phyloP scores from a whole-genome alignment of 2,113 vertebrate species.

The Plecotus auritus region DNA sequence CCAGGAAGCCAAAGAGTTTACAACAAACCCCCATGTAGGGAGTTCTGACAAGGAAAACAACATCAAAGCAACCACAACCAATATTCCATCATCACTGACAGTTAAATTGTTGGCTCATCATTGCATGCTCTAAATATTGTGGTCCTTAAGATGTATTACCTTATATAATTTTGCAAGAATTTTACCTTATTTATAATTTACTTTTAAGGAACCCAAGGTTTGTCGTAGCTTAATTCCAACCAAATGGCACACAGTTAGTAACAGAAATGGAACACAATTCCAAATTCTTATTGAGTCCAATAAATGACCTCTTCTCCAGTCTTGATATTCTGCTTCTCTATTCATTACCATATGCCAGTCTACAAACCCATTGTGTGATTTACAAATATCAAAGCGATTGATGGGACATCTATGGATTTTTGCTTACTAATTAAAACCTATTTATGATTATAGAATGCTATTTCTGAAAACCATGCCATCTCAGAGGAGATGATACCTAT shows the following conservation, averaged over 20 bases:
- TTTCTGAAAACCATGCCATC: not conserved
- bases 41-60: not conserved
- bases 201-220: not conserved
- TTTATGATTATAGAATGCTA: not conserved
- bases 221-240: not conserved
- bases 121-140: not conserved
- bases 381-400: not conserved
- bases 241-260: not conserved
- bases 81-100: not conserved
- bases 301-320: not conserved
- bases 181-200: not conserved
- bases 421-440: not conserved
- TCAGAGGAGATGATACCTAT: not conserved
- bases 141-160: not conserved
- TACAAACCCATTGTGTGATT: not conserved
- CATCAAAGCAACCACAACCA: not conserved
- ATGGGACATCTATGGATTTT: not conserved
- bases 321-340: not conserved
- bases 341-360: not conserved
- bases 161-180: not conserved
- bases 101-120: not conserved
- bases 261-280: not conserved
- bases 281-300: not conserved
- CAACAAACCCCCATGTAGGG: not conserved
- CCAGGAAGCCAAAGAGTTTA: not conserved